These are phyloP conservation scores for Pan troglodytes DNA, from an alignment of 2,113 vertebrate species.

Conservation along the genomic window NHGRI_mPanTro3-v2.1_pri NC_072408.2:138185001-138185500, in stretches of 20 bases:
- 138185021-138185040: neutral
- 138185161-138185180: neutral
- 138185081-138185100: neutral
- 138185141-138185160: neutral
- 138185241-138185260: neutral
- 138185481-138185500: neutral
- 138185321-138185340: neutral
- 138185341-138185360: neutral
- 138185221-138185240: neutral
- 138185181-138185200: neutral
- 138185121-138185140: neutral
- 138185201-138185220: neutral
- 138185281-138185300: neutral
- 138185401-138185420: neutral
- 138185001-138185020: neutral
- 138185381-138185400: neutral
- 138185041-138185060: neutral
- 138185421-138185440: neutral
- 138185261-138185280: neutral
- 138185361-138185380: no score
- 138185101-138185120: neutral
- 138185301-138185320: neutral
- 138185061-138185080: neutral
- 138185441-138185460: fast-evolving
- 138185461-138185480: neutral